Conservation (phyloP, 2,113 vertebrate genomes). For the Pavo muticus region DNA sequence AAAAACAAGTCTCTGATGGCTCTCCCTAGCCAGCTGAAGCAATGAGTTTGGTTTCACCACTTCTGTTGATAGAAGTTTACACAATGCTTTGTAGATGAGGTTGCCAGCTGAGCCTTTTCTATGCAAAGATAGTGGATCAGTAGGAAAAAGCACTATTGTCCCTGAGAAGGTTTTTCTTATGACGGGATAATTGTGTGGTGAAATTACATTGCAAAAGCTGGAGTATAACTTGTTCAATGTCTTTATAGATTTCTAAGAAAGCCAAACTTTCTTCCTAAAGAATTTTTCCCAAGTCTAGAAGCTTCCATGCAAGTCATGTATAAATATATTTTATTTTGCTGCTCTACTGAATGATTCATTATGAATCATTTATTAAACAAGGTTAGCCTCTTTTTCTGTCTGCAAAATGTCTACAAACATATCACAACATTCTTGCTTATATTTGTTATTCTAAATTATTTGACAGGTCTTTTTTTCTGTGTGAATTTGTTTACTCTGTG, state of each 20-base stretch:
- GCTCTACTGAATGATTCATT: slow-evolving; percentile 23
- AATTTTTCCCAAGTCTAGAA: background rate
- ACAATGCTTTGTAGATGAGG: background rate
- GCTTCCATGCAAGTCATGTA: background rate
- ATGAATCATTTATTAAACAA: slow-evolving; percentile 55
- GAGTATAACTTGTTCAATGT: background rate
- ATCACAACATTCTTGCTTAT: slow-evolving; percentile 16
- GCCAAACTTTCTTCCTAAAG: background rate
- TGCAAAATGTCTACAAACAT: slow-evolving; percentile 20
- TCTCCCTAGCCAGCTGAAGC: background rate
- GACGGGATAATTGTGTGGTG: background rate
- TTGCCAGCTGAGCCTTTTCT: background rate
- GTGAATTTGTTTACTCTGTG: slow-evolving; percentile 37
- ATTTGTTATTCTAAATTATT: slow-evolving; percentile 54
- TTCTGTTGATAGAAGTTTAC: background rate
- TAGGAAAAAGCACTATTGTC: background rate
- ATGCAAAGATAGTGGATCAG: background rate
- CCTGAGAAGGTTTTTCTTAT: background rate
- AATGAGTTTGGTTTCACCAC: slow-evolving; percentile 5
- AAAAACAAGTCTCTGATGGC: background rate
- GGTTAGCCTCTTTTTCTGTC: slow-evolving; percentile 27
- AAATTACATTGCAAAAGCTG: background rate
- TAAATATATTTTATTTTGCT: slow-evolving; percentile 17
- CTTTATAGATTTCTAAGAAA: background rate
- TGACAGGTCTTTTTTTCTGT: background rate